These are phyloP conservation scores for Andrena hattorfiana DNA, from an alignment of 2,888 invertebrate species.

Conservation along the genomic window DNA sequence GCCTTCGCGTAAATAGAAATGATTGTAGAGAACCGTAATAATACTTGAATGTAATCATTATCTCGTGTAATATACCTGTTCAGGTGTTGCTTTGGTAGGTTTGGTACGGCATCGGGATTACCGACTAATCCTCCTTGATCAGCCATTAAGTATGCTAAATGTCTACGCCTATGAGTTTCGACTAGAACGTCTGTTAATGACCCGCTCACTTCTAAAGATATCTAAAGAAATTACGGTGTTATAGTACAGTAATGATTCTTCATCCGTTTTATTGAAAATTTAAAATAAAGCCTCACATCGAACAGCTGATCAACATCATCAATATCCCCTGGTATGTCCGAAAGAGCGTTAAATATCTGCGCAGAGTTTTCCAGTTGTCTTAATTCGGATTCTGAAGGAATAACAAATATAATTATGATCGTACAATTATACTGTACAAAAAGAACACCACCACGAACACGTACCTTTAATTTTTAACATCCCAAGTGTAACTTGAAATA, in stretches of 20 bases:
- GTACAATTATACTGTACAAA: not conserved
- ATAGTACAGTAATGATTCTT: not conserved
- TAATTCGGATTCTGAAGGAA: slow-evolving; percentile 89
- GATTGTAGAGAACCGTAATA: slow-evolving; percentile 19
- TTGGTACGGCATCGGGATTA: slow-evolving; percentile 95
- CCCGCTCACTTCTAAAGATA: slow-evolving; percentile 91
- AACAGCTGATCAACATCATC: slow-evolving; percentile 96
- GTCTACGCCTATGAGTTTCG: slow-evolving; percentile 95
- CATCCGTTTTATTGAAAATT: not conserved
- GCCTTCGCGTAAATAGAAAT: slow-evolving; percentile 84
- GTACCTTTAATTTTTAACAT: slow-evolving; percentile 93
- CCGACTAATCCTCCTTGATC: slow-evolving; percentile 97
- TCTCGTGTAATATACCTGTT: slow-evolving; percentile 86
- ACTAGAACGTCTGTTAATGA: slow-evolving; percentile 93
- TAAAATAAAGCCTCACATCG: slow-evolving; percentile 86
- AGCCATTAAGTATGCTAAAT: slow-evolving; percentile 98
- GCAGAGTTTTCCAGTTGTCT: slow-evolving; percentile 97
- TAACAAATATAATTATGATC: not conserved
- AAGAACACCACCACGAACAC: not conserved
- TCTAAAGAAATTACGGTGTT: slow-evolving; percentile 81
- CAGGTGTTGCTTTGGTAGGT: slow-evolving; percentile 97
- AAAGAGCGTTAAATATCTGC: slow-evolving; percentile 98
- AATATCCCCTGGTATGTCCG: slow-evolving; percentile 97
- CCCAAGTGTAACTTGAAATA: slow-evolving; percentile 97
- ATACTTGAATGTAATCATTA: not conserved